A percentile compares a stretch with the other conserved stretches of the same genome.
These are phyloP conservation scores for Lepidocyrtoides sp. DNA, from an alignment of 2,888 invertebrate species.

Conservation along the genomic window DNA sequence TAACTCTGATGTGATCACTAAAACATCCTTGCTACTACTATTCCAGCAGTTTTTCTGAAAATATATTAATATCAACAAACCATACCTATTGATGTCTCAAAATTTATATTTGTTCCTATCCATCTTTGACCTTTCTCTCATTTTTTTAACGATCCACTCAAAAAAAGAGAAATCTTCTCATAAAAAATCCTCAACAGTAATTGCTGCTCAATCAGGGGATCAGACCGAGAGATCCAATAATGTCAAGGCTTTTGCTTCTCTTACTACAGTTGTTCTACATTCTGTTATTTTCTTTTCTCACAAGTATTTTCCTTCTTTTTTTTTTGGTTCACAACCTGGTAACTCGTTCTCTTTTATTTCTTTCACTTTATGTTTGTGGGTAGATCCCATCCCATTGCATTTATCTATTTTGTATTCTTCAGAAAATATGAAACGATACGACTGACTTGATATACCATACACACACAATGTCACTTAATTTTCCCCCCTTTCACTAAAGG, in stretches of 20 bases:
- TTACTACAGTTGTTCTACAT: no score
- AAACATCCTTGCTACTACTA: no score
- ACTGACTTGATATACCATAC: background rate
- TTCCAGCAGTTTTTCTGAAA: no score
- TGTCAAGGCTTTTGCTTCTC: background rate
- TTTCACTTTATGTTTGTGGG: background rate
- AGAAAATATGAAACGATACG: conserved; percentile 5
- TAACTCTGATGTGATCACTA: no score
- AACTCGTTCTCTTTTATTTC: background rate
- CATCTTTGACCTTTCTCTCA: background rate
- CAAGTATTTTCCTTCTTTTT: background rate
- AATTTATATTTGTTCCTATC: background rate
- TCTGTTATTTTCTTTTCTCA: background rate
- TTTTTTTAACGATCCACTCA: background rate
- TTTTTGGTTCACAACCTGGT: background rate
- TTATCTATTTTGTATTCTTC: background rate
- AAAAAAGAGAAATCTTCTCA: background rate
- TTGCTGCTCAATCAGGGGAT: background rate
- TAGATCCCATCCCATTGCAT: no score
- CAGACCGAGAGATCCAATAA: background rate
- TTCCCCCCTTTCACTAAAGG: background rate
- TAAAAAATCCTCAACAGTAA: background rate
- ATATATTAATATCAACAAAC: no score
- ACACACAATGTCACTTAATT: conserved; percentile 18
- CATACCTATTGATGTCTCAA: no score